Evolutionary conservation across 2,113 vertebrate genomes (phyloP).

Genomic region (Ceyx margarethae): DNA sequence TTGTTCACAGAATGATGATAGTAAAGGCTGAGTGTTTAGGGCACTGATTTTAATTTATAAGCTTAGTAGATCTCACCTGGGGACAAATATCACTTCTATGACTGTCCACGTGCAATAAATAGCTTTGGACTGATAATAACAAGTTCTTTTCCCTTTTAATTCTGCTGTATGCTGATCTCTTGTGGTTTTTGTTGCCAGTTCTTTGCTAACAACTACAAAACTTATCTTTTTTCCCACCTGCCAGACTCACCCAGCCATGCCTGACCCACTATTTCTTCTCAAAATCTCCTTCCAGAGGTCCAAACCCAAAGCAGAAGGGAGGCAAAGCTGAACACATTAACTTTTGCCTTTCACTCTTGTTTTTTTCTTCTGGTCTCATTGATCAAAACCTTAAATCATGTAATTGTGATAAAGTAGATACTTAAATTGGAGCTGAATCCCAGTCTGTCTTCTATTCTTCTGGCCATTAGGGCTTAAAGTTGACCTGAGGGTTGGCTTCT

Average conservation of each 20-base stretch:
- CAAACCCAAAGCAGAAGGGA: background rate
- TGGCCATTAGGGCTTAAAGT: background rate
- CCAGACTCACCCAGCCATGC: background rate
- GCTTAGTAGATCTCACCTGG: background rate
- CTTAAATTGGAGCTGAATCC: background rate
- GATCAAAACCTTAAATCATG: background rate
- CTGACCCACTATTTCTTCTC: background rate
- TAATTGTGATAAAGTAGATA: background rate
- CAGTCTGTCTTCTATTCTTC: background rate
- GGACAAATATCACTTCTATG: background rate
- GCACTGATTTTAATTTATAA: background rate
- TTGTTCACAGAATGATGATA: background rate
- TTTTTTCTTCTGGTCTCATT: background rate
- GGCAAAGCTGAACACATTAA: background rate
- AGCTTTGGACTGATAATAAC: background rate
- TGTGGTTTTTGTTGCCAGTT: background rate
- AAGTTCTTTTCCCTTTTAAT: background rate
- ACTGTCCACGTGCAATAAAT: background rate
- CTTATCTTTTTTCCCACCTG: background rate
- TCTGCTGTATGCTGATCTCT: background rate
- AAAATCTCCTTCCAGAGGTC: background rate
- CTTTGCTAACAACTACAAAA: background rate
- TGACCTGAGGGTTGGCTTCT: background rate
- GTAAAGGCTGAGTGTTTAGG: background rate
- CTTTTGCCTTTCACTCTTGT: background rate